Evolutionary conservation across 2,113 vertebrate genomes (phyloP), one percentile per base, ranked within the genome.

Genomic region (Pardalotus punctatus): DNA sequence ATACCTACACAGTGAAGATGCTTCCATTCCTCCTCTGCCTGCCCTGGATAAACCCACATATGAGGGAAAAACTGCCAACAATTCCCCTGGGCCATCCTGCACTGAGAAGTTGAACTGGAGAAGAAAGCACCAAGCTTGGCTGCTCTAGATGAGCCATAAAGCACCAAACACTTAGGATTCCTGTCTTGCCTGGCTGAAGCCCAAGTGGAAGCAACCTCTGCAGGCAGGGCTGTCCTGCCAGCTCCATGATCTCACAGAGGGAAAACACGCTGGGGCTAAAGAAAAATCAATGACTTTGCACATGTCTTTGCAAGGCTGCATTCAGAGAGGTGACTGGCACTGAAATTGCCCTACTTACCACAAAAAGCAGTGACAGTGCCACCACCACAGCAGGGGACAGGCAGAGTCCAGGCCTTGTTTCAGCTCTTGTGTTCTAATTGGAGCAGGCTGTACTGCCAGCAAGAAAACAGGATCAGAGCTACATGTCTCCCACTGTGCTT

Each of bases 241-340:
- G 94, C 78, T 94, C 60, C 81, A 12, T 27, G 13, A 51, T 79
- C 71, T 93, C 94, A 85, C 20, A 8, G 78, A 88, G 43, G 64
- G 78, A 89, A 96, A 93, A 81, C 80, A 85, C 1, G 0, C 51
- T 54, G 78, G 31, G 35, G 67, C 84, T 95, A 78, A 81, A 95
- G 94, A 74, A 91, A 94, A 96, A 96, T 66, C 88, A 85, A 83
- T 91, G 91, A 91, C 89, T 94, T 94, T 69, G 81, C 94, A 90
- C 82, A 84, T 79, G 76, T 67, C 70, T 84, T 93, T 94, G 96
- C 86, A 83, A 96, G 74, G 67, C 65, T 78, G 38, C 67, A 87
- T 90, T 94, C 92, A 87, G 79, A 93, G 83, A 96, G 62, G 88
- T 72, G 91, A 72, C 76, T 89, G 83, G 94, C 82, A 74, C 60